Evolutionary conservation across 2,797 vertebrate species (phyloP).

Genomic region (Sebastes hubbsi): DNA sequence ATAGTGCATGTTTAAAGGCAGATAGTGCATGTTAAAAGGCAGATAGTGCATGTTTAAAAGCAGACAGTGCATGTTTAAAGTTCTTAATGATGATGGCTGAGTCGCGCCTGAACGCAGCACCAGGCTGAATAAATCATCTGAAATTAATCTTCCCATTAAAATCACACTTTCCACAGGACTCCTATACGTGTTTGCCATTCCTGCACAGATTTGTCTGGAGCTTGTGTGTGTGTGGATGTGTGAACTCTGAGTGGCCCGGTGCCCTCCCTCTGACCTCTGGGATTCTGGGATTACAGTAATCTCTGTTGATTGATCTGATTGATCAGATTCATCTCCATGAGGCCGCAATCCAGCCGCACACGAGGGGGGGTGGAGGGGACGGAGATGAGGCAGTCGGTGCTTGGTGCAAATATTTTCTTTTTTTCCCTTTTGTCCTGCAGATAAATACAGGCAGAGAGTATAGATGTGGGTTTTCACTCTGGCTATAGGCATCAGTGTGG

Average conservation of each 20-base stretch:
- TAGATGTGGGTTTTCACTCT: not conserved
- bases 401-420: constrained; percentile 26
- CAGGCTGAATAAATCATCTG: not conserved
- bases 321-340: constrained; percentile 73
- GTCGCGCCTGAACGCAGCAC: not conserved
- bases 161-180: not conserved
- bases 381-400: constrained; percentile 17
- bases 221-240: constrained; percentile 27
- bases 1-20: no score
- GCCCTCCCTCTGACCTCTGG: constrained; percentile 66
- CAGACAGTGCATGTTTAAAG: no score
- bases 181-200: constrained; percentile 37
- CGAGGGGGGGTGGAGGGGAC: not conserved
- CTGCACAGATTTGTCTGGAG: constrained; percentile 50
- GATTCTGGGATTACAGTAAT: constrained; percentile 75
- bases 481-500: constrained; percentile 12
- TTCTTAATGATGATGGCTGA: not conserved
- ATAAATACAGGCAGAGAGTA: not conserved
- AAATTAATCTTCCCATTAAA: not conserved
- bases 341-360: constrained; percentile 47
- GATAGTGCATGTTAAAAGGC: no score
- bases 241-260: constrained; percentile 74
- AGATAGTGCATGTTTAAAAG: no score
- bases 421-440: constrained; percentile 19
- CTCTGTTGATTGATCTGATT: constrained; percentile 80